These are phyloP conservation scores for Neotoma lepida DNA, from an alignment of 2,113 vertebrate genomes.

Conservation along the genomic window DNA sequence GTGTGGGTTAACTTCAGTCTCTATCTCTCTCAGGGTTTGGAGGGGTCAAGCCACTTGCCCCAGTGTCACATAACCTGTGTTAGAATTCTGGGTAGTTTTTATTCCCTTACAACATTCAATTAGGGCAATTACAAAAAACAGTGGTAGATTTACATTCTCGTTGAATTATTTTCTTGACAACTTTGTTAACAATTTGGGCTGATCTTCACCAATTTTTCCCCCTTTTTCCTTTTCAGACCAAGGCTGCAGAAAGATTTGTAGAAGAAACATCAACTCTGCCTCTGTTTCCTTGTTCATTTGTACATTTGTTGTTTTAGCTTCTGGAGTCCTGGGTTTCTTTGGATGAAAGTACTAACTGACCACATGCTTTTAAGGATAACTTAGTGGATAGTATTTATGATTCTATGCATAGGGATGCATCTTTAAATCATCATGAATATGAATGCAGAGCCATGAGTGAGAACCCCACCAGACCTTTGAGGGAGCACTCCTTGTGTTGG, in stretches of 20 bases:
- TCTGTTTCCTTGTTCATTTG: not conserved
- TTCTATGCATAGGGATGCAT: not conserved
- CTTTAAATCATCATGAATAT: not conserved
- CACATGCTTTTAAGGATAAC: not conserved
- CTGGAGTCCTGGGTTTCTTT: not conserved
- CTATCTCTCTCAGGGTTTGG: not conserved
- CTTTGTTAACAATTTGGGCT: not conserved
- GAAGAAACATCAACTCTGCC: not conserved
- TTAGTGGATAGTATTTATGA: not conserved
- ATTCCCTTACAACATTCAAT: not conserved
- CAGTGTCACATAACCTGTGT: not conserved
- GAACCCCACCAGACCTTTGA: not conserved
- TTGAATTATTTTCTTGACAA: constrained; percentile 18
- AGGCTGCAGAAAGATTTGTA: not conserved
- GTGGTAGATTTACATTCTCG: constrained; percentile 16
- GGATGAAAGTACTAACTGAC: not conserved
- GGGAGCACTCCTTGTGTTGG: not conserved
- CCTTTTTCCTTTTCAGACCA: not conserved
- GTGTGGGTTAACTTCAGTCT: not conserved
- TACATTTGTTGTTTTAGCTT: not conserved
- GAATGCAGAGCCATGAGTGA: not conserved
- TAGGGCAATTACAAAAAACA: not conserved
- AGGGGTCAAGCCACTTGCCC: not conserved
- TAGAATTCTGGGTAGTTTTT: not conserved
- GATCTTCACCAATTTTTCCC: not conserved